Conservation (phyloP, 1,140 invertebrate genomes). For the Scylla paramamosain region DNA sequence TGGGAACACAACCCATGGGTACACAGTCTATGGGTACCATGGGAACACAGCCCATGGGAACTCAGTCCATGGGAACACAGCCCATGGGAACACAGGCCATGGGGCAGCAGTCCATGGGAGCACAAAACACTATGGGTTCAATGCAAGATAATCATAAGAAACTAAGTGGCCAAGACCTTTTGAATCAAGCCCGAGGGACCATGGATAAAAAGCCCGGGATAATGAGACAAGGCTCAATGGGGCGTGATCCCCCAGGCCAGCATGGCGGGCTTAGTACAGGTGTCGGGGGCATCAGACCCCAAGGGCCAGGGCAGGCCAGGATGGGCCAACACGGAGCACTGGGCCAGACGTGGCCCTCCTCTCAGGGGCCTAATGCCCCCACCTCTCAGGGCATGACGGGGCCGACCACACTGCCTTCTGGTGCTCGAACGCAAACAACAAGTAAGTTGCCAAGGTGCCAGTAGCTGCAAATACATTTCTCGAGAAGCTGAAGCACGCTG, state of each 20-base stretch:
- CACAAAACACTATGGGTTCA: slow-evolving; percentile 33
- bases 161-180: slow-evolving; percentile 51
- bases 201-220: slow-evolving; percentile 65
- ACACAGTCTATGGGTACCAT: not conserved
- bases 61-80: not conserved
- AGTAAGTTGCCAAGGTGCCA: slow-evolving; percentile 36
- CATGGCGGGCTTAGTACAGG: slow-evolving; percentile 29
- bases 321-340: slow-evolving; percentile 32
- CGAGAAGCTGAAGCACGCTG: slow-evolving; percentile 41
- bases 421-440: slow-evolving; percentile 42
- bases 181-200: slow-evolving; percentile 46
- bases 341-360: slow-evolving; percentile 26
- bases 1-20: slow-evolving; percentile 4
- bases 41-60: not conserved
- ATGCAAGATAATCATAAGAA: slow-evolving; percentile 52
- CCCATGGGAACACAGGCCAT: not conserved
- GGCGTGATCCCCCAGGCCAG: slow-evolving; percentile 41
- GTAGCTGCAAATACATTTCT: not conserved
- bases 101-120: slow-evolving; percentile 31
- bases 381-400: slow-evolving; percentile 45
- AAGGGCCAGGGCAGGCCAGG: slow-evolving; percentile 24
- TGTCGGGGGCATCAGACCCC: not conserved
- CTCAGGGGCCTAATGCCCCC: slow-evolving; percentile 32
- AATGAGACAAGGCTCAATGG: slow-evolving; percentile 61
- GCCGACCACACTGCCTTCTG: slow-evolving; percentile 8